Conservation (phyloP, 2,797 vertebrate genomes). For the Pangasius larnaudii region DNA sequence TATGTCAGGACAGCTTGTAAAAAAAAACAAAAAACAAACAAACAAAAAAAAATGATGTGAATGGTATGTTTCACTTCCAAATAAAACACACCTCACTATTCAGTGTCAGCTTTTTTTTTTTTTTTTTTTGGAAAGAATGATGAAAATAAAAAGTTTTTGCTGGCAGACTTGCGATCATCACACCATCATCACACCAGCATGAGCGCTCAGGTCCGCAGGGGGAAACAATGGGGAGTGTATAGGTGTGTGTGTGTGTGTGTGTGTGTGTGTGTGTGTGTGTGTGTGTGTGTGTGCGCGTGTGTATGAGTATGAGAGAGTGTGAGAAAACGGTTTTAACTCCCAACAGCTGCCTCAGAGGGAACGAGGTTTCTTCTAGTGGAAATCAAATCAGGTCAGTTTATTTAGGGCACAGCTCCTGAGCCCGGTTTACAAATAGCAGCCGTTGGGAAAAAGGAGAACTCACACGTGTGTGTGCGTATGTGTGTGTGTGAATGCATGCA, state of each 20-base stretch:
- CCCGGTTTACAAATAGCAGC: slow-evolving; percentile 60
- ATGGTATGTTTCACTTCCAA: neutral
- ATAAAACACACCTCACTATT: neutral
- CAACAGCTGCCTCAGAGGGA: slow-evolving; percentile 25
- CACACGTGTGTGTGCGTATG: neutral
- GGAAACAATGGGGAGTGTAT: slow-evolving; percentile 9
- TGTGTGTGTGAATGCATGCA: neutral
- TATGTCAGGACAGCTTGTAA: neutral
- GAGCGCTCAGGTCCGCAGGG: neutral
- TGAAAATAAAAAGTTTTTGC: slow-evolving; percentile 4
- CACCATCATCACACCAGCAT: slow-evolving; percentile 23
- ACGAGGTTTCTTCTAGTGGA: slow-evolving; percentile 61
- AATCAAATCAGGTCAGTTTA: slow-evolving; percentile 66
- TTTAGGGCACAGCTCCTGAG: slow-evolving; percentile 58
- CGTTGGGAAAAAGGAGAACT: slow-evolving; percentile 36
- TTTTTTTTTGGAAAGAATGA: neutral
- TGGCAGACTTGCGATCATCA: slow-evolving; percentile 27
- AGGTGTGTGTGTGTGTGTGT: slow-evolving; percentile 1
- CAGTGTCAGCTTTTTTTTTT: neutral
- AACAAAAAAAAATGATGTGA: neutral
- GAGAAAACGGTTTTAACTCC: slow-evolving; percentile 7
- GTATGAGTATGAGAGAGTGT: neutral
- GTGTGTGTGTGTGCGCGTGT: slow-evolving; percentile 1
- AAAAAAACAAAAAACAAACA: too few species aligned
- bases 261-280: neutral